Percentiles rank a stretch among this genome's conserved stretches.
phyloP scores from a whole-genome alignment of 2,113 vertebrate species.

The Pterocles orientalis region DNA sequence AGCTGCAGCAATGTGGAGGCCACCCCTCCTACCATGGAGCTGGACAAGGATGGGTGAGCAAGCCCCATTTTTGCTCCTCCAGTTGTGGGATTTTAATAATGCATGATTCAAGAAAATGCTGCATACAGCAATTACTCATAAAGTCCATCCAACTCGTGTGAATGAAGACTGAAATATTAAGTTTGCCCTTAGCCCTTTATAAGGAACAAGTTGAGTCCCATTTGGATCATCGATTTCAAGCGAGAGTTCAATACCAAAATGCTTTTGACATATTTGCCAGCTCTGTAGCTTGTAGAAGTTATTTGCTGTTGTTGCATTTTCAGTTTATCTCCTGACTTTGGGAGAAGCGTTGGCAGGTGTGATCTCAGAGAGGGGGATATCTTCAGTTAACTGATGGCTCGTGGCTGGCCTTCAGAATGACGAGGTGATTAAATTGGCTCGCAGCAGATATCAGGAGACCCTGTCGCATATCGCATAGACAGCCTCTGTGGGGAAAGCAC shows the following conservation, averaged over 20 bases:
- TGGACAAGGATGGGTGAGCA: background rate
- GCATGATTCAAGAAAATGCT: background rate
- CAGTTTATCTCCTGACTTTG: background rate
- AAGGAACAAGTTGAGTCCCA: background rate
- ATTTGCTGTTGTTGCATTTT: background rate
- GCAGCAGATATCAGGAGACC: background rate
- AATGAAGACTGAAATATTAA: background rate
- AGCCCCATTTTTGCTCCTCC: background rate
- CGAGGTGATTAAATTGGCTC: background rate
- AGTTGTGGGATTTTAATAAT: background rate
- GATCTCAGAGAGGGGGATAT: background rate
- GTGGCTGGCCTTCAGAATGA: background rate
- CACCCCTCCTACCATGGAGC: background rate
- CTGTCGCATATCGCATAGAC: background rate
- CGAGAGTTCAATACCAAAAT: background rate
- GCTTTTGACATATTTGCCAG: constrained; percentile 10
- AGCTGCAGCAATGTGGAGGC: background rate
- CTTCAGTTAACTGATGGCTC: background rate
- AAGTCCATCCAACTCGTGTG: background rate
- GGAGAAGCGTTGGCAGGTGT: background rate
- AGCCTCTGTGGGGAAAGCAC: background rate
- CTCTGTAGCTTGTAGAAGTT: background rate
- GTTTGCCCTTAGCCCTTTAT: background rate
- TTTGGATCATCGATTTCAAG: constrained; percentile 31
- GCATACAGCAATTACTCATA: background rate